Base-by-base conservation (phyloP, 1,140 invertebrate species). In the Trialeurodes vaporariorum region DNA sequence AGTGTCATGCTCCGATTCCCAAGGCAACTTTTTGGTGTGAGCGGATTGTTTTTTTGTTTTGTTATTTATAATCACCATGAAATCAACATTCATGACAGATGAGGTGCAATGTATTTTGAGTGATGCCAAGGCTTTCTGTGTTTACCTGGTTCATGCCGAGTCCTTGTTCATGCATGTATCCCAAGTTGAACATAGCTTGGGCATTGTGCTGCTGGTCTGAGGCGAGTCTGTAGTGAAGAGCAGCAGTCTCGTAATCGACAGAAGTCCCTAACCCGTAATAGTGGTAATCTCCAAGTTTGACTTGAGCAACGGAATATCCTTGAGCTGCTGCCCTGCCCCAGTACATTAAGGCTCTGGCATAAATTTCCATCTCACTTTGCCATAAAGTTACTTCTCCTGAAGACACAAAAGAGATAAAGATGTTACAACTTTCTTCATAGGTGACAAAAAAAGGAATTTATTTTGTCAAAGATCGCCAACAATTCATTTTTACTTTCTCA, bases 121-220 rank as follows among this genome's bases (percentile, higher is more conserved):
- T n/a, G n/a, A n/a, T n/a, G n/a, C n/a, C n/a, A n/a, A n/a, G n/a
- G n/a, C n/a, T n/a, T n/a, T n/a, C n/a, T n/a, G n/a, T n/a, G n/a
- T n/a, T n/a, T 76, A 86, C 85, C 79, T 85, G 83, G 75, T 86
- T 82, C 79, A 98, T 87, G 2, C 97, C 97, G 22, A 98, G 82
- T 0, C 97, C 97, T 74, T 93, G 90, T 80, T 99, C 96, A 79
- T 99, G 96, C 97, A 99, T 99, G 76, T 98, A 99, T 2, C 94
- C 97, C 61, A 99, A 83, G 81, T 99, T 99, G 76, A 99, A 99
- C 88, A 98, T 96, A 5, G 98, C 97, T 77, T 99, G 97, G 0
- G 97, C 92, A 81, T 95, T 98, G 74, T 94, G 89, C 72, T 98
- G 93, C 71, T 94, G 90, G 68, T 98, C 96, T 1, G 93, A 94